phyloP scores from a whole-genome alignment of 1,140 invertebrate species.

The Pogonus chalceus region DNA sequence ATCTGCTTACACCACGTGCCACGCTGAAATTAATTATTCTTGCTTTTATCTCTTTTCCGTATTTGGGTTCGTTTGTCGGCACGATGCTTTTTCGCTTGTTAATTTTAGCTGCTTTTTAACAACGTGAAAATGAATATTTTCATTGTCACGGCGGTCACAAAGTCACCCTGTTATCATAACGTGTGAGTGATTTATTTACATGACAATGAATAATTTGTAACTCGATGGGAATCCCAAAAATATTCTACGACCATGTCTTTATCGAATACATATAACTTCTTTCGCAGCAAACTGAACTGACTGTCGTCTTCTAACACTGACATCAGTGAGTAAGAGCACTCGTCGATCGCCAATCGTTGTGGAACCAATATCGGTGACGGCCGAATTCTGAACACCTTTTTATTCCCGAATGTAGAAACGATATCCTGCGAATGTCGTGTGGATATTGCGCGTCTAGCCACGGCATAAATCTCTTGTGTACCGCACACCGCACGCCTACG shows the following conservation, averaged over 20 bases:
- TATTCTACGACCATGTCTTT: too few relatives aligned
- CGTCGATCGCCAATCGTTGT: not conserved
- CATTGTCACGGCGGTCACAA: not conserved
- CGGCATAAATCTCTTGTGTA: not conserved
- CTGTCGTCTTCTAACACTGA: too few relatives aligned
- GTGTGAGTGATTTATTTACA: constrained; percentile 1
- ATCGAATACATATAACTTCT: too few relatives aligned
- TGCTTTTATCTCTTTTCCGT: constrained; percentile 1
- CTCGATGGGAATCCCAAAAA: not conserved
- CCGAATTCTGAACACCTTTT: not conserved
- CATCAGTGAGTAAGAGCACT: not conserved
- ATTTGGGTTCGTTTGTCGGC: not conserved
- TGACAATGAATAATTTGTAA: not conserved
- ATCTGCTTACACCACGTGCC: constrained; percentile 3
- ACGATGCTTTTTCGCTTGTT: constrained; percentile 4
- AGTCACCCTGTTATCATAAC: not conserved
- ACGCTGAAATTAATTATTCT: constrained; percentile 2
- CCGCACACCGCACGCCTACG: not conserved
- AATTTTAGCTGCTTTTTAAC: constrained; percentile 2
- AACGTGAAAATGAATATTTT: constrained; percentile 3
- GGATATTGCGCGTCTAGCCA: not conserved
- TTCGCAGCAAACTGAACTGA: too few relatives aligned
- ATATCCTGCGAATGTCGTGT: not conserved
- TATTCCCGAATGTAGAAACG: not conserved
- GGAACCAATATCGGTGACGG: not conserved